These are phyloP conservation scores for Macaria notata DNA, from an alignment of 2,888 invertebrate species.

Conservation along the genomic window DNA sequence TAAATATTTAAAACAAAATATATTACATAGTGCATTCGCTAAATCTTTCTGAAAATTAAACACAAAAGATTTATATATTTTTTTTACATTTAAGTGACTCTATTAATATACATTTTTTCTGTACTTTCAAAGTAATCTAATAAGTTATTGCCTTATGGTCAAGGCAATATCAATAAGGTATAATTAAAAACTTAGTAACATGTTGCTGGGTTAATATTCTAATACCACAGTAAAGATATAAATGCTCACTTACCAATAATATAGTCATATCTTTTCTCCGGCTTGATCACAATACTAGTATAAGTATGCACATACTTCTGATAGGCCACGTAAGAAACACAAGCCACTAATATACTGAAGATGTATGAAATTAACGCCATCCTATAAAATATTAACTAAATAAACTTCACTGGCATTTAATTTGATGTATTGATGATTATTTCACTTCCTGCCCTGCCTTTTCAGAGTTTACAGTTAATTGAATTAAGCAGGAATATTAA, in stretches of 20 bases:
- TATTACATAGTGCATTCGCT: too few species aligned
- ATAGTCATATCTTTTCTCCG: conserved; percentile 69
- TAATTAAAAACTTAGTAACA: too few species aligned
- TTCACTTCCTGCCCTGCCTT: conserved; percentile 44
- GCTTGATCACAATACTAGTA: conserved; percentile 58
- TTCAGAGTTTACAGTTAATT: conserved; percentile 49
- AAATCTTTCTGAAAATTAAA: too few species aligned
- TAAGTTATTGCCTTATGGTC: too few species aligned
- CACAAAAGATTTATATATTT: too few species aligned
- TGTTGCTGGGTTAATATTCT: too few species aligned
- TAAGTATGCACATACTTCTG: conserved; percentile 57
- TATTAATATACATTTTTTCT: too few species aligned
- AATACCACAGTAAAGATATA: too few species aligned
- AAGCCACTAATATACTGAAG: conserved; percentile 53
- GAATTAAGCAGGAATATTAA: conserved; percentile 61
- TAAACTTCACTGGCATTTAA: conserved; percentile 27
- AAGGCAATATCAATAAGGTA: too few species aligned
- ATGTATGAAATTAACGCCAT: conserved; percentile 61
- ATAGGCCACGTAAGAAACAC: conserved; percentile 64
- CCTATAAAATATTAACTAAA: conserved; percentile 8
- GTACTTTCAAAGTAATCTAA: too few species aligned
- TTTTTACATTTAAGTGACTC: too few species aligned
- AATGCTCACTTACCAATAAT: conserved; percentile 62
- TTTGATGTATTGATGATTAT: conserved; percentile 39
- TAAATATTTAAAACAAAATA: too few species aligned